Base-by-base conservation (phyloP, 1,140 invertebrate species). In the Halictus rubicundus region DNA sequence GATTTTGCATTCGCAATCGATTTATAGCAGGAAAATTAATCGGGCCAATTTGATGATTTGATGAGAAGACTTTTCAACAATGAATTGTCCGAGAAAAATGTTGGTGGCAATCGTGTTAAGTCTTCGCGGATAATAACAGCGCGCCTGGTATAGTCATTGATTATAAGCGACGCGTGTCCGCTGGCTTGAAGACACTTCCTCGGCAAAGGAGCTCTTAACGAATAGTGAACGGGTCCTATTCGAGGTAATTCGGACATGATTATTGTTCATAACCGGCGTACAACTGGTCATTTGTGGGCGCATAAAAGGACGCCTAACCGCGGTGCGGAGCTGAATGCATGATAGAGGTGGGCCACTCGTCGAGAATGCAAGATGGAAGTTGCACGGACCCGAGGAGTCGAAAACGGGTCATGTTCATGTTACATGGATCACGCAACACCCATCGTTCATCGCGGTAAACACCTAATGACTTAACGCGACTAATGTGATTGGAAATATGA, bases 211-310 rank as follows among this genome's bases (percentile, higher is more conserved):
- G 39, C 59, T 25, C 76, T 85, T 85, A 88, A 90, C 80, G 84
- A 89, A 82, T n/a, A 21, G 68, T 82, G 75, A 89, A 89, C 82
- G 64, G 80, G 74, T 60, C 81, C 60, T 32, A 87, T 86, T 82
- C 78, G 81, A 64, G 81, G 63, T 88, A 86, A 88, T 87, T 88
- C 78, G 72, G 80, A 79, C 49, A 46, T 82, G 64, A 78, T 89
- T 83, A 86, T 87, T 88, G 88, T 84, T 72, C 78, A 69, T 90
- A 90, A 90, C 87, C 84, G 82, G 83, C 77, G 73, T 75, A 87
- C 83, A 89, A 89, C 85, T 72, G 83, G 72, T 60, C 86, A 70
- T 81, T 90, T 88, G 68, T 81, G 70, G 86, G 85, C 82, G 81
- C 77, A 89, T 89, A 87, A 87, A 88, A 84, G 81, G 80, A 72